Evolutionary conservation across 2,888 invertebrate species (phyloP), one percentile per base, ranked within the genome.

Genomic region (Melieria omissa): DNA sequence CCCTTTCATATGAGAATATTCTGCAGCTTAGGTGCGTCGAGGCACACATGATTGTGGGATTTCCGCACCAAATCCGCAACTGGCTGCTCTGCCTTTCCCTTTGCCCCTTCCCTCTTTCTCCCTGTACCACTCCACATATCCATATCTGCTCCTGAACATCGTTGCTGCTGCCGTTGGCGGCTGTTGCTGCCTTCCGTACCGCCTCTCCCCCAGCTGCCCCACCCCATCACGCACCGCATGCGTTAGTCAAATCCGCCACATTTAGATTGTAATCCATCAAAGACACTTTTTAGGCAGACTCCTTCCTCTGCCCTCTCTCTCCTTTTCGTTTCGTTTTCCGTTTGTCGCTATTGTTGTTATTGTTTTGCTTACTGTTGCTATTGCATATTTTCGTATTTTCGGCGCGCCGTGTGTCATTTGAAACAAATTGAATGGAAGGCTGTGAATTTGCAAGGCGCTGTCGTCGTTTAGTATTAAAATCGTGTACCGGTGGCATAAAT

Each of bases 261-360:
- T 52, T 68, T 16, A 29, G 10, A 61, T 52, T 16, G 10, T 42
- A 61, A 68, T 68, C 52, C 52, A 52, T 52, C 44, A 68, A 54
- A 61, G 14, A 41, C 47, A 4, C 52, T 68, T 61, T 61, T 7
- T 44, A 60, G 5, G 44, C 49, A 10, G 4, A 58, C 16, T 66
- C 44, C 47, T 0, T 46, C 0, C 44, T 6, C 10, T 8, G 9
- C n/a, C n/a, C 41, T 46, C 47, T 14, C 5, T n/a, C 41, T 29
- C 7, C 10, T 14, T 46, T 29, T 1, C 6, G 41, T 57, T 60
- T 60, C 60, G 12, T 60, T 60, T 29, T 29, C 29, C 29, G 29
- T n/a, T 60, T 60, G 44, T 60, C 42, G 42, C 60, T 60, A 29
- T 29, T 29, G 29, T 29, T 29, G 29, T 29, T 29, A 29, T 29